Base-by-base conservation (phyloP, 2,113 vertebrate species). In the Stigmatopora argus region DNA sequence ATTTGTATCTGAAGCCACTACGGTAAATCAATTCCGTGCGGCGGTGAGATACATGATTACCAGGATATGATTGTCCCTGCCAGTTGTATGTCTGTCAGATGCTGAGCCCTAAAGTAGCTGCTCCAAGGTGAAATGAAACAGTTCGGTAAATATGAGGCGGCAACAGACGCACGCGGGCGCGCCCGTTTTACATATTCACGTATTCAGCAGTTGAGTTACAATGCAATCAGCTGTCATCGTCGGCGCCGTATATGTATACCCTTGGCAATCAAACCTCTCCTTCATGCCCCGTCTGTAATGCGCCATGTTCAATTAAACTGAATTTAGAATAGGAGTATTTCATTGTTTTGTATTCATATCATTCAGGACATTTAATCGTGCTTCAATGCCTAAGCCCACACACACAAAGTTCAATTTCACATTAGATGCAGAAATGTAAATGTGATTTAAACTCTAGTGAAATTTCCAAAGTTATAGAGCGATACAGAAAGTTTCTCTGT, bases 71-170 rank as follows among this genome's bases (percentile, higher is more conserved):
- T 61, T 70, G 75, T 71, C 57, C 18, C 66, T 75, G 75, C 75
- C 75, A 83, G 83, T 76, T 69, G 75, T 65, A 63, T 41, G 62
- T 70, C 73, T 78, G 65, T 86, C 71, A 69, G 9, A 41, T 41
- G 38, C 9, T 41, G 38, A 75, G 69, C 67, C 68, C 70, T 67
- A 75, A 80, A 85, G 77, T 80, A 77, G 72, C 71, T 67, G 72
- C 71, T 67, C 60, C 67, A 78, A 81, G 76, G 75, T 72, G 74
- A 78, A 67, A 78, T 84, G 78, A 71, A 71, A 65, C 74, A 71
- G 85, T 72, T 85, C 78, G 73, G 62, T 61, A 70, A 75, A 78
- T 67, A 68, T 67, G 77, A 59, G 17, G 17, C 72, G 69, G 67
- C 64, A 56, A 44, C 65, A 62, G 38, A 70, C 71, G 78, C 79